Conservation (phyloP, 2,113 vertebrate species). For the Atlantisia rogersi region DNA sequence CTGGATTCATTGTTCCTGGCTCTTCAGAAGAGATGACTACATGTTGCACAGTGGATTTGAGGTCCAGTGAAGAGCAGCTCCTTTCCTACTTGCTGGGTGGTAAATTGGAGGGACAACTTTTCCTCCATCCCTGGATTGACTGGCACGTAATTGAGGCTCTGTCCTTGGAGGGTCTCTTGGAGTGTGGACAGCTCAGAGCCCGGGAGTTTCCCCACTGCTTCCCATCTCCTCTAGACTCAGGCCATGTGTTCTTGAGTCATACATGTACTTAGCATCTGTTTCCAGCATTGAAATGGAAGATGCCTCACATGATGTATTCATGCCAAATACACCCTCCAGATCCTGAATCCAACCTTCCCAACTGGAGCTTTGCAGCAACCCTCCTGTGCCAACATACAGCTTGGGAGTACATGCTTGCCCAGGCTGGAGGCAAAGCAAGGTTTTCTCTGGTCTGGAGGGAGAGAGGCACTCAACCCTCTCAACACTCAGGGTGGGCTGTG, state of each 20-base stretch:
- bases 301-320: background rate
- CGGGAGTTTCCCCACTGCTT: background rate
- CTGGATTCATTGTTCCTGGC: background rate
- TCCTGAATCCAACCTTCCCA: background rate
- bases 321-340: background rate
- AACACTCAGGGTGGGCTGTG: background rate
- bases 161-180: background rate
- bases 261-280: background rate
- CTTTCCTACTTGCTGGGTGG: background rate
- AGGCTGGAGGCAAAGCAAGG: background rate
- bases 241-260: accelerated
- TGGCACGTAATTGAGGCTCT: background rate
- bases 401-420: background rate
- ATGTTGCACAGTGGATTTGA: background rate
- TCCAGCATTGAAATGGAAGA: background rate
- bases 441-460: background rate
- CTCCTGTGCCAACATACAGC: background rate
- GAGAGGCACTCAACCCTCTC: background rate
- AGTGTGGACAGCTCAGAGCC: background rate
- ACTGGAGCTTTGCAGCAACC: background rate
- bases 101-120: background rate
- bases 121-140: background rate
- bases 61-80: background rate
- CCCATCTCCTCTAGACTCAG: background rate
- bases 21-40: background rate